Evolutionary conservation across 2,113 vertebrate genomes (phyloP).

Genomic region (Pagrus major): DNA sequence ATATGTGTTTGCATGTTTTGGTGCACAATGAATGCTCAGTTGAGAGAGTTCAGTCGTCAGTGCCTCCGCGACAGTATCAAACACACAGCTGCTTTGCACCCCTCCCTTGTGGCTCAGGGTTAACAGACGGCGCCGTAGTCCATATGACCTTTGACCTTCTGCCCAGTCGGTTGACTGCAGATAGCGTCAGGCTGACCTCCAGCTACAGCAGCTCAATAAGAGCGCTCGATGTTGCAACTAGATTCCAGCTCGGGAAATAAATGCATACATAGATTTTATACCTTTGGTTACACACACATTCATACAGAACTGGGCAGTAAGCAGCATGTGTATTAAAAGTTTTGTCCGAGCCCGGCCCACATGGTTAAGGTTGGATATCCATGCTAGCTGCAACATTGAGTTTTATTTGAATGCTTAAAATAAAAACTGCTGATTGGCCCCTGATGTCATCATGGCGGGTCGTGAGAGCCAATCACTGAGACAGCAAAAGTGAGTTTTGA

Average conservation of each 20-base stretch:
- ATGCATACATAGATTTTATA: too few relatives aligned
- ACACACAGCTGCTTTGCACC: neutral
- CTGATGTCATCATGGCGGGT: slow-evolving; percentile 17
- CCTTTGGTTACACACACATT: too few relatives aligned
- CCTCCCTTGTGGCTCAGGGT: slow-evolving; percentile 9
- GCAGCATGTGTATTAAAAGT: too few relatives aligned
- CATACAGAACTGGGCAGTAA: too few relatives aligned
- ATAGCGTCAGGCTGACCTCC: slow-evolving; percentile 17
- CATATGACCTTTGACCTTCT: slow-evolving; percentile 30
- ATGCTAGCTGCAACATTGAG: neutral
- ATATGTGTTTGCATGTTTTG: neutral
- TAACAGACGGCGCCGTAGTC: slow-evolving; percentile 12
- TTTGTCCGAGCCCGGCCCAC: too few relatives aligned
- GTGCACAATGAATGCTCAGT: neutral
- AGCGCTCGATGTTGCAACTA: fast-evolving
- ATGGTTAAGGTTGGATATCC: too few relatives aligned
- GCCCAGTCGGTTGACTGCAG: neutral
- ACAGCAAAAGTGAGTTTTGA: neutral
- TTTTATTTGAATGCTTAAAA: neutral
- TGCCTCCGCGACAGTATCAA: neutral
- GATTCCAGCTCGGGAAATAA: too few relatives aligned
- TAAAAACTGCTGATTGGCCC: slow-evolving; percentile 34
- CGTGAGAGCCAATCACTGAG: slow-evolving; percentile 34
- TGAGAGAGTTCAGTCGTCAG: too few relatives aligned
- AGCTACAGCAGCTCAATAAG: neutral